Conservation (phyloP, 2,797 vertebrate genomes). For the Mallotus villosus region DNA sequence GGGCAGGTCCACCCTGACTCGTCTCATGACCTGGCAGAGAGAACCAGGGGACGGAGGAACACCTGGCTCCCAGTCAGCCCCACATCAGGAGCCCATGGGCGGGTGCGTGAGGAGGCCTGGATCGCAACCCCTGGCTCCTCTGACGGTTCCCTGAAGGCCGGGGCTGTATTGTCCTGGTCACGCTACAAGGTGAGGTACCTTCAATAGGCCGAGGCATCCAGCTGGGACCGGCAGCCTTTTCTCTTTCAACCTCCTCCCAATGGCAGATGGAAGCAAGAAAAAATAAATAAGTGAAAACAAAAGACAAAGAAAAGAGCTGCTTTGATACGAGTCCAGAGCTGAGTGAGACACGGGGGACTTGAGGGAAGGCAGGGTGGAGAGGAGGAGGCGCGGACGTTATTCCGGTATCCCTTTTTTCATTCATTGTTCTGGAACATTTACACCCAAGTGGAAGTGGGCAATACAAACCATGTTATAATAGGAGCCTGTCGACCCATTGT, state of each 20-base stretch:
- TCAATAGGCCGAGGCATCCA: constrained; percentile 68
- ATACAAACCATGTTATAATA: constrained; percentile 63
- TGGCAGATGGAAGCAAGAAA: constrained; percentile 75
- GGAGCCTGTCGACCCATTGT: constrained; percentile 67
- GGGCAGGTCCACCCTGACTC: not conserved
- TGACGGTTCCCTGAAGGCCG: constrained; percentile 51
- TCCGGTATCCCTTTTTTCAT: constrained; percentile 60
- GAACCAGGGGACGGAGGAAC: not conserved
- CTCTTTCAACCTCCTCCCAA: constrained; percentile 76
- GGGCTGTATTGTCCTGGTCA: constrained; percentile 59
- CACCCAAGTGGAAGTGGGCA: constrained; percentile 57
- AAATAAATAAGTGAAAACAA: constrained; percentile 48
- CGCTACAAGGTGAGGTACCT: constrained; percentile 68
- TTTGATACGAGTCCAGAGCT: constrained; percentile 77
- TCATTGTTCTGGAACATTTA: constrained; percentile 64
- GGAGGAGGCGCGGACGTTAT: constrained; percentile 30
- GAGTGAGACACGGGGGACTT: constrained; percentile 64
- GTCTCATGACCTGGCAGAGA: constrained; percentile 24
- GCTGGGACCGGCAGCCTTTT: constrained; percentile 62
- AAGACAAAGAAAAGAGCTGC: constrained; percentile 71
- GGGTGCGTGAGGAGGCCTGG: not conserved
- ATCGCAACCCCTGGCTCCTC: constrained; percentile 42
- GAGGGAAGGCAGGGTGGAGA: constrained; percentile 58
- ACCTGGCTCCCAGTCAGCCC: constrained; percentile 1
- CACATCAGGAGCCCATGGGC: constrained; percentile 16